These are phyloP conservation scores for Cryptomyrus ogoouensis DNA, from an alignment of 2,113 vertebrate genomes.

Conservation along the genomic window DNA sequence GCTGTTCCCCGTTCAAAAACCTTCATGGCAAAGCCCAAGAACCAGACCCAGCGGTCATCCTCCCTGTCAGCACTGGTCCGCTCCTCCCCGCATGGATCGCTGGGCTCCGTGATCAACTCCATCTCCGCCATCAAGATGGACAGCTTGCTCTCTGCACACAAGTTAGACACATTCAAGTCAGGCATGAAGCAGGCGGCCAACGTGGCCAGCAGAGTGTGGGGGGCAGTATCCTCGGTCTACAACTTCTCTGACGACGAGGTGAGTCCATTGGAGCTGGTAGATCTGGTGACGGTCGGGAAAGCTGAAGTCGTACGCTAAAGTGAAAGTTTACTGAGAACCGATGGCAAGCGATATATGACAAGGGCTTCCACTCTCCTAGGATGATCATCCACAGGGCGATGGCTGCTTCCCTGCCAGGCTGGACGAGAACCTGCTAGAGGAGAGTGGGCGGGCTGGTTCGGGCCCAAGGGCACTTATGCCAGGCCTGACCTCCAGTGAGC, in stretches of 20 bases:
- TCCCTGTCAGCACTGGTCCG: constrained; percentile 77
- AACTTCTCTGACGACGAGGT: constrained; percentile 89
- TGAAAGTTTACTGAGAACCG: background rate
- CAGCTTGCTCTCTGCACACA: constrained; percentile 81
- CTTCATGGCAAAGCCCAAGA: constrained; percentile 65
- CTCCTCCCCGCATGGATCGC: constrained; percentile 74
- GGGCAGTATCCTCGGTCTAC: constrained; percentile 78
- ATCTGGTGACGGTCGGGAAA: background rate
- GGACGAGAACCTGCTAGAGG: constrained; percentile 67
- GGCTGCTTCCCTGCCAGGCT: constrained; percentile 75
- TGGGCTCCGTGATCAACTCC: constrained; percentile 86
- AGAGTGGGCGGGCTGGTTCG: constrained; percentile 52
- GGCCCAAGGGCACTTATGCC: constrained; percentile 52
- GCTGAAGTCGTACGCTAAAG: background rate
- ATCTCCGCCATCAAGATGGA: constrained; percentile 89
- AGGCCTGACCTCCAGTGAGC: constrained; percentile 69
- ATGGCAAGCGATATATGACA: background rate
- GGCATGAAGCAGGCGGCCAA: constrained; percentile 92
- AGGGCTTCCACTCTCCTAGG: constrained; percentile 51
- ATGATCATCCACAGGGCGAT: constrained; percentile 60
- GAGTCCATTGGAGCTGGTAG: constrained; percentile 20
- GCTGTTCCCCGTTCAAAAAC: constrained; percentile 80
- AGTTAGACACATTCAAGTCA: constrained; percentile 87
- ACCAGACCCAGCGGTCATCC: constrained; percentile 63
- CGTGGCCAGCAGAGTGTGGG: constrained; percentile 94